Evolutionary conservation across 1,140 invertebrate species (phyloP).

Genomic region (Habropoda laboriosa): DNA sequence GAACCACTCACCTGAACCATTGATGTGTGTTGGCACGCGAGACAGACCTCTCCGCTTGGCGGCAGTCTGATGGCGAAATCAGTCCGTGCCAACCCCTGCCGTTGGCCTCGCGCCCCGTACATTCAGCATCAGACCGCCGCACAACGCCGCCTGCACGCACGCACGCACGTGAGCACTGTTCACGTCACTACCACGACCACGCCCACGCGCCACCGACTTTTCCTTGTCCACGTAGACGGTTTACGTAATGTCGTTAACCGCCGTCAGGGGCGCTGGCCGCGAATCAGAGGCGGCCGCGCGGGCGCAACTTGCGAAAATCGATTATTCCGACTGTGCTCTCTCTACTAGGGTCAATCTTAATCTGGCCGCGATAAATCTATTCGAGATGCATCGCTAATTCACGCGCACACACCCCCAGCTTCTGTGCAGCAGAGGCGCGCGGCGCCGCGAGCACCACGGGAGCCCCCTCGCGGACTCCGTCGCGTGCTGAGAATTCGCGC

Average conservation of each 20-base stretch:
- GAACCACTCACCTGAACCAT: constrained; percentile 77
- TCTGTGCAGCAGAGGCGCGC: not conserved
- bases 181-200: constrained; percentile 35
- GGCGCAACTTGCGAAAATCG: constrained; percentile 63
- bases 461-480: not conserved
- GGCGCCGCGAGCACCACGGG: not conserved
- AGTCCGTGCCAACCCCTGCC: constrained; percentile 60
- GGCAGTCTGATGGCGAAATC: constrained; percentile 62
- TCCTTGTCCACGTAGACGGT: constrained; percentile 8
- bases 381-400: constrained; percentile 27
- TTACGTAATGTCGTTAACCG: not conserved
- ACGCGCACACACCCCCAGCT: not conserved
- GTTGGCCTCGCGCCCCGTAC: constrained; percentile 65
- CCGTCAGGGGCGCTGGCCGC: constrained; percentile 12
- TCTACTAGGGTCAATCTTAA: constrained; percentile 42
- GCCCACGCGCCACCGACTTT: constrained; percentile 28
- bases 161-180: constrained; percentile 5
- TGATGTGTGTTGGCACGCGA: constrained; percentile 72
- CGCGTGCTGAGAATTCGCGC: too few species aligned
- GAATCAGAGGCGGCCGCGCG: constrained; percentile 27
- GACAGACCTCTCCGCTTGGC: constrained; percentile 60
- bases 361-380: constrained; percentile 35
- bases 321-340: constrained; percentile 35
- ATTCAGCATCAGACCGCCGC: constrained; percentile 57
- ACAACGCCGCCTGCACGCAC: not conserved